Base-by-base conservation (phyloP, 2,888 invertebrate species). In the Mamestra brassicae region DNA sequence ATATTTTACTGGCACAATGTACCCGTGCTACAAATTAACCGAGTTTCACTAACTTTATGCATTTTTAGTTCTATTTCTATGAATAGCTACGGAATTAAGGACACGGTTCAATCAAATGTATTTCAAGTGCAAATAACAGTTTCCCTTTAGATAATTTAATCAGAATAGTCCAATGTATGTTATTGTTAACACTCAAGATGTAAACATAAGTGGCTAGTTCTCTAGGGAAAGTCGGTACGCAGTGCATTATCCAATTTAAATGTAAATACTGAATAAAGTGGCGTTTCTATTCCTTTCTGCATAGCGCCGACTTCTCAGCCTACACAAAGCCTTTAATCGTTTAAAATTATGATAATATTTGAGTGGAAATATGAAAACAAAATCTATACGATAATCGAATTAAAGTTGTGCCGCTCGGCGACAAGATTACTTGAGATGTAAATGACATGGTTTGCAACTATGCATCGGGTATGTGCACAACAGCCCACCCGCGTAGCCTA, bases 401-500 rank as follows among this genome's bases (percentile, higher is more conserved):
- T 76, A 74, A 74, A 77, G 74, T 78, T 73, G 71, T 81, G 79
- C 66, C 68, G 80, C 66, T 76, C 80, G 82, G 76, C 79, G 81
- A 85, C 85, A 76, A 75, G 78, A 81, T 86, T 82, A 81, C 85
- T 87, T 81, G 80, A 78, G 81, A 89, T 86, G 86, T 89, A 88
- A 88, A 88, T 88, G 83, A 88, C 87, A 88, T 84, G 87, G 86
- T 88, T 85, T 83, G 83, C 81, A 85, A 87, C 81, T 87, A 86
- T 84, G 86, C 75, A 83, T 81, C 81, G 70, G 84, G 83, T 88
- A 81, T 86, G 82, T 85, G 76, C 79, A 74, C 74, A 84, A 83
- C 78, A 71, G 90, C 80, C 91, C 91, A 91, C 91, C 90, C 89
- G 85, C 83, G 78, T 61, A 76, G 89, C 78, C 76, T 75, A 71